Percentiles rank a stretch among this genome's conserved stretches.
Conservation (phyloP, 2,888 invertebrate genomes). For the Drosophila antonietae region DNA sequence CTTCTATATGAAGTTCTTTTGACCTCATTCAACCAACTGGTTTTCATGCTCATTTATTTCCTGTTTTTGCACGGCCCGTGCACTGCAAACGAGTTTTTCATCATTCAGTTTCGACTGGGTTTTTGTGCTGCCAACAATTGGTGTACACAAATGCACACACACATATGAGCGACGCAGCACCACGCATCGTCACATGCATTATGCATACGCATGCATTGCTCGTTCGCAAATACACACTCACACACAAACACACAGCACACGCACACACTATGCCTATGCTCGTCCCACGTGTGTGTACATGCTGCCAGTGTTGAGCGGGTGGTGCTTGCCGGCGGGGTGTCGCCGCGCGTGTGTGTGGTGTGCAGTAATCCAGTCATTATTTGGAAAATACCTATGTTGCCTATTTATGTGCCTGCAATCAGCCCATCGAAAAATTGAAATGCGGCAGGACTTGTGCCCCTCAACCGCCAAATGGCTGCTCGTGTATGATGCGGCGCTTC, state of each 20-base stretch:
- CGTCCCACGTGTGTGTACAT: conserved; percentile 44
- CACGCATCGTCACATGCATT: conserved; percentile 44
- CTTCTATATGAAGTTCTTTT: too few relatives aligned
- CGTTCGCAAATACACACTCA: conserved; percentile 22
- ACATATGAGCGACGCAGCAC: conserved; percentile 45
- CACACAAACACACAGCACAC: conserved; percentile 6
- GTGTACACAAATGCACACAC: conserved; percentile 42
- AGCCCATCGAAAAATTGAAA: conserved; percentile 13
- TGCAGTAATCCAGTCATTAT: conserved; percentile 27
- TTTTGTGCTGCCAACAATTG: too few relatives aligned
- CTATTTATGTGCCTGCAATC: conserved; percentile 14
- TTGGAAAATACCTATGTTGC: conserved; percentile 29
- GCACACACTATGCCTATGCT: too few relatives aligned
- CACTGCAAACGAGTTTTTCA: too few relatives aligned
- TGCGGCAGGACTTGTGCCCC: conserved; percentile 66
- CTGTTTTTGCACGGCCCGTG: too few relatives aligned
- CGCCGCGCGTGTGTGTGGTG: conserved; percentile 11
- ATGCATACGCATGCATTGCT: conserved; percentile 31
- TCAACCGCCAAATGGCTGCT: conserved; percentile 90
- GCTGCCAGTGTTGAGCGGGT: conserved; percentile 7
- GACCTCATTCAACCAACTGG: too few relatives aligned
- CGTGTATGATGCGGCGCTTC: conserved; percentile 88
- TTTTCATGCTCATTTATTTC: too few relatives aligned
- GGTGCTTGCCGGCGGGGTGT: too few relatives aligned
- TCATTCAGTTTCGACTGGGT: too few relatives aligned